phyloP scores from a whole-genome alignment of 1,140 invertebrate genomes.

The Lucilia sericata region DNA sequence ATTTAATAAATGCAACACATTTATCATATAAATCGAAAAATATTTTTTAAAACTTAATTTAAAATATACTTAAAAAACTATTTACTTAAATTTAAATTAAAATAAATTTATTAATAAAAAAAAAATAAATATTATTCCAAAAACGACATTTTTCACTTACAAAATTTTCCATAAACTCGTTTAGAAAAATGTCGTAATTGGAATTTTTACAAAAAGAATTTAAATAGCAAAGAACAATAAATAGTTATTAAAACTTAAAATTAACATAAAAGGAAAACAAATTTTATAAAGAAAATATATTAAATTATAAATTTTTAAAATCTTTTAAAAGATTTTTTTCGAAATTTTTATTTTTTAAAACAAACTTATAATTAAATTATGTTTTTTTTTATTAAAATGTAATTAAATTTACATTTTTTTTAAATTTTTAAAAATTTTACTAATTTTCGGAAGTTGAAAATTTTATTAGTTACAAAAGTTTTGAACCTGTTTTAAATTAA shows the following conservation, averaged over 20 bases:
- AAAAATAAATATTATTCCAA: constrained; percentile 38
- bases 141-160: constrained; percentile 31
- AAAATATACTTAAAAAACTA: not conserved
- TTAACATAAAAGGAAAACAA: not conserved
- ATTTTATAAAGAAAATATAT: not conserved
- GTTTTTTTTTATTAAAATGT: not conserved
- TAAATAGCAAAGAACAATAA: not conserved
- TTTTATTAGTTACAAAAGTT: not conserved
- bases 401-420: constrained; percentile 20
- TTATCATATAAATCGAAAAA: not conserved
- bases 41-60: not conserved
- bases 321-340: too few species aligned
- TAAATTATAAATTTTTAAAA: too few species aligned
- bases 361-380: not conserved
- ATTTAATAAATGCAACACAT: constrained; percentile 19
- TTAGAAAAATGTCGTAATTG: constrained; percentile 40
- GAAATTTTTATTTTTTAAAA: not conserved
- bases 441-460: not conserved
- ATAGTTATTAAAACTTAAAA: constrained; percentile 1
- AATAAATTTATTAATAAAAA: constrained; percentile 24
- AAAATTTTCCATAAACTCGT: not conserved
- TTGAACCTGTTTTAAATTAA: too few species aligned
- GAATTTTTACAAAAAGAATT: not conserved
- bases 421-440: constrained; percentile 29
- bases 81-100: not conserved